phyloP scores from a whole-genome alignment of 2,113 vertebrate species.

The Pterocles burchelli region DNA sequence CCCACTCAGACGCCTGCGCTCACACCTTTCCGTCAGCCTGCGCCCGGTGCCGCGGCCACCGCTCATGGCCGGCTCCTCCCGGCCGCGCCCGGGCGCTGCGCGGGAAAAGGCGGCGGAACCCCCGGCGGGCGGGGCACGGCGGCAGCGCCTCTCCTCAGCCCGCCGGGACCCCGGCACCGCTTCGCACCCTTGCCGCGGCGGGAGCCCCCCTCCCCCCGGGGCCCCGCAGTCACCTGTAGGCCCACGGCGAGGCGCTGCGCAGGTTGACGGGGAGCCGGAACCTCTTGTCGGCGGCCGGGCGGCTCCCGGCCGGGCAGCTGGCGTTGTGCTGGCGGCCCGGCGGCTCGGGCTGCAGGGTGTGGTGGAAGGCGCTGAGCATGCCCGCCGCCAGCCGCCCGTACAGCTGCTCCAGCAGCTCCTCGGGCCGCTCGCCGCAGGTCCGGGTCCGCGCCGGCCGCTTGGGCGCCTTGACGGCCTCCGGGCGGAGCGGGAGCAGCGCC shows the following conservation, averaged over 20 bases:
- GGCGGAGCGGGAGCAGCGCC: slow-evolving; percentile 16
- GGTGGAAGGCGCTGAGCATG: slow-evolving; percentile 92
- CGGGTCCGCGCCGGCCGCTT: slow-evolving; percentile 76
- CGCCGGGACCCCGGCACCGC: not conserved
- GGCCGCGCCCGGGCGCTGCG: not conserved
- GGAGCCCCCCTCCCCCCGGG: not conserved
- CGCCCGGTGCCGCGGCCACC: accelerated
- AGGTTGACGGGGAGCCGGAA: slow-evolving; percentile 86
- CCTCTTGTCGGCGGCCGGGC: slow-evolving; percentile 66
- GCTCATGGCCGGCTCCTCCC: not conserved
- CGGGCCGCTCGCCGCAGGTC: slow-evolving; percentile 85
- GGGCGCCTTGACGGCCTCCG: slow-evolving; percentile 48
- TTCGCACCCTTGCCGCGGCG: not conserved
- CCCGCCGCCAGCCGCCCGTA: slow-evolving; percentile 91
- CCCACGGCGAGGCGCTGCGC: slow-evolving; percentile 92
- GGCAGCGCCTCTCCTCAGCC: not conserved
- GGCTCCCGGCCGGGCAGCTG: slow-evolving; percentile 80
- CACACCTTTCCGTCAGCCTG: not conserved
- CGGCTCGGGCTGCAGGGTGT: slow-evolving; percentile 89
- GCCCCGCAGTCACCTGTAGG: slow-evolving; percentile 84
- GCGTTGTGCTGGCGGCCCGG: slow-evolving; percentile 79
- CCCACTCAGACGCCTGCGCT: accelerated
- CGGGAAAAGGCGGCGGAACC: not conserved
- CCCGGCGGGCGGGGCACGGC: not conserved
- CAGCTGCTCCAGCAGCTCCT: slow-evolving; percentile 92